Conservation (phyloP, 2,888 invertebrate genomes). For the Drosophila formosana region DNA sequence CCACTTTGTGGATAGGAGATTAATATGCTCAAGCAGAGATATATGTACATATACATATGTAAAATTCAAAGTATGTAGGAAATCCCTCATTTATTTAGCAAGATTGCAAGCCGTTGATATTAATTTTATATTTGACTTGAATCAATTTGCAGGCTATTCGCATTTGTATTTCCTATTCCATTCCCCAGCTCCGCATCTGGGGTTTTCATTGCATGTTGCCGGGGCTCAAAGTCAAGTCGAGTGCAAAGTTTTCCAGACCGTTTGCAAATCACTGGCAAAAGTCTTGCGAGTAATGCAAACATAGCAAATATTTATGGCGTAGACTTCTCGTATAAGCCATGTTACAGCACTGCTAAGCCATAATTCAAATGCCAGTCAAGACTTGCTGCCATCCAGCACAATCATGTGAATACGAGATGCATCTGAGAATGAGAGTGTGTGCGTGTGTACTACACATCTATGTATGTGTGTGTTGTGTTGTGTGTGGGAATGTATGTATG, state of each 20-base stretch:
- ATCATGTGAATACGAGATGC: conserved; percentile 7
- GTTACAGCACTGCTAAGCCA: conserved; percentile 72
- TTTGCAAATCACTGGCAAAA: conserved; percentile 69
- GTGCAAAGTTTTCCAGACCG: conserved; percentile 68
- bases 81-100: conserved; percentile 40
- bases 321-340: conserved; percentile 62
- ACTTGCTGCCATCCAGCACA: conserved; percentile 33
- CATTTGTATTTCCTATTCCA: conserved; percentile 13
- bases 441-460: background rate
- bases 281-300: conserved; percentile 74
- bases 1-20: background rate
- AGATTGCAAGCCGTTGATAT: conserved; percentile 25
- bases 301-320: conserved; percentile 73
- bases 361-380: conserved; percentile 69
- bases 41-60: background rate
- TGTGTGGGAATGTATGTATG: conserved; percentile 23
- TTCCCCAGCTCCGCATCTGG: background rate
- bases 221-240: conserved; percentile 47
- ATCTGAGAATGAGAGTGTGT: conserved; percentile 4
- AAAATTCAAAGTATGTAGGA: conserved; percentile 9
- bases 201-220: conserved; percentile 13
- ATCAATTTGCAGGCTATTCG: conserved; percentile 47
- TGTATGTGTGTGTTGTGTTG: background rate
- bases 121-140: conserved; percentile 48
- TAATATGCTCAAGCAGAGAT: background rate